A percentile compares a stretch with the other conserved stretches of the same genome.
These are phyloP conservation scores for Columbina picui DNA, from an alignment of 2,113 vertebrate species.

Conservation along the genomic window DNA sequence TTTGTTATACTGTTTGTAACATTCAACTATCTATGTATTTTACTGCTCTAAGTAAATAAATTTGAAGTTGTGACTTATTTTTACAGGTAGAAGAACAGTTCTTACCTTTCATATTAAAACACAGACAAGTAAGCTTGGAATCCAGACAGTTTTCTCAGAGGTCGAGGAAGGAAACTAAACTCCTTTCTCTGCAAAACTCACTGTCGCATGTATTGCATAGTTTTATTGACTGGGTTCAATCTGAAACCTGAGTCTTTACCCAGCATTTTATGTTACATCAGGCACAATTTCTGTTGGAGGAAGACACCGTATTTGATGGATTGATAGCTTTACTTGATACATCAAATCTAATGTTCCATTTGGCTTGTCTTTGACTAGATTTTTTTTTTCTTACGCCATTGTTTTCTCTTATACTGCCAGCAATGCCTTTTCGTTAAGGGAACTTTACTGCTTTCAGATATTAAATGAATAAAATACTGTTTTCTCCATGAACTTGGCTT, in stretches of 20 bases:
- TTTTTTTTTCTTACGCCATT: neutral
- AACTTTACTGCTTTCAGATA: neutral
- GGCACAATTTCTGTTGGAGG: neutral
- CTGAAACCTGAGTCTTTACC: neutral
- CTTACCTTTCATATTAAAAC: neutral
- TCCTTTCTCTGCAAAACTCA: neutral
- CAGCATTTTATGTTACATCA: neutral
- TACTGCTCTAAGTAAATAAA: neutral
- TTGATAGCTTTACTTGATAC: neutral
- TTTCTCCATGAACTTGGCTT: neutral
- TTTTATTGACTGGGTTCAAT: neutral
- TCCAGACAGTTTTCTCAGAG: neutral
- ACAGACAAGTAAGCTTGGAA: neutral
- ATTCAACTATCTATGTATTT: neutral
- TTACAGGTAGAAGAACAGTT: neutral
- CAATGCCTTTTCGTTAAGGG: neutral
- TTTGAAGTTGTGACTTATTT: neutral
- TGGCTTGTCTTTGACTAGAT: neutral
- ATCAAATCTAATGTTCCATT: neutral
- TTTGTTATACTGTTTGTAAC: neutral
- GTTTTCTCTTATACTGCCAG: neutral
- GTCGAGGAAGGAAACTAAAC: neutral
- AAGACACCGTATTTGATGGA: neutral
- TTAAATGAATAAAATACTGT: neutral
- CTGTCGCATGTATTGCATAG: rapidly evolving